phyloP scores from a whole-genome alignment of 2,113 vertebrate genomes.

The Synchiropus splendidus region DNA sequence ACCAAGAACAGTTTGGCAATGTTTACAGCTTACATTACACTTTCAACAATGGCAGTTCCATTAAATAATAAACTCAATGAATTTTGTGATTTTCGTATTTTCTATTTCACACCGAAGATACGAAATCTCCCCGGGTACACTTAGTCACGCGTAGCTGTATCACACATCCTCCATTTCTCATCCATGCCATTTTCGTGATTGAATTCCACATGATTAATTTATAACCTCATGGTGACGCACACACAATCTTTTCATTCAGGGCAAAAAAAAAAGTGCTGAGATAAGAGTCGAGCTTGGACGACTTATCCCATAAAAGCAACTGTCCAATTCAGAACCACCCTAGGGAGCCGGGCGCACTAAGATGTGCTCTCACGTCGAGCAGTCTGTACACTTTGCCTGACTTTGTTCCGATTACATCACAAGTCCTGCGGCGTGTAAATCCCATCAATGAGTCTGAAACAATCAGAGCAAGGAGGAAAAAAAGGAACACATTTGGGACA shows the following conservation, averaged over 20 bases:
- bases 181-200: too few relatives aligned
- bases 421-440: slow-evolving; percentile 42
- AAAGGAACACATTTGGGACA: slow-evolving; percentile 41
- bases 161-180: too few relatives aligned
- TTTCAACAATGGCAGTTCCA: too few relatives aligned
- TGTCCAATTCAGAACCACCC: slow-evolving; percentile 20
- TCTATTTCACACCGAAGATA: too few relatives aligned
- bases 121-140: too few relatives aligned
- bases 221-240: not conserved
- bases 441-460: slow-evolving; percentile 37
- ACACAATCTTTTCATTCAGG: not conserved
- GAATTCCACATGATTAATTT: too few relatives aligned
- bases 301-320: slow-evolving; percentile 29
- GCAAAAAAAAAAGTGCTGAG: slow-evolving; percentile 2
- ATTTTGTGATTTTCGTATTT: too few relatives aligned
- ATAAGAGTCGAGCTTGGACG: slow-evolving; percentile 3
- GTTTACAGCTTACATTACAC: too few relatives aligned
- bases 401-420: slow-evolving; percentile 57
- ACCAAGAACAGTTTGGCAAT: too few relatives aligned
- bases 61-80: too few relatives aligned
- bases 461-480: slow-evolving; percentile 25
- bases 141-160: too few relatives aligned
- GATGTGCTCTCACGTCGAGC: slow-evolving; percentile 27
- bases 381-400: slow-evolving; percentile 26
- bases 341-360: slow-evolving; percentile 33